Base-by-base conservation (phyloP, 2,113 vertebrate genomes). In the Gasterosteus nipponicus region DNA sequence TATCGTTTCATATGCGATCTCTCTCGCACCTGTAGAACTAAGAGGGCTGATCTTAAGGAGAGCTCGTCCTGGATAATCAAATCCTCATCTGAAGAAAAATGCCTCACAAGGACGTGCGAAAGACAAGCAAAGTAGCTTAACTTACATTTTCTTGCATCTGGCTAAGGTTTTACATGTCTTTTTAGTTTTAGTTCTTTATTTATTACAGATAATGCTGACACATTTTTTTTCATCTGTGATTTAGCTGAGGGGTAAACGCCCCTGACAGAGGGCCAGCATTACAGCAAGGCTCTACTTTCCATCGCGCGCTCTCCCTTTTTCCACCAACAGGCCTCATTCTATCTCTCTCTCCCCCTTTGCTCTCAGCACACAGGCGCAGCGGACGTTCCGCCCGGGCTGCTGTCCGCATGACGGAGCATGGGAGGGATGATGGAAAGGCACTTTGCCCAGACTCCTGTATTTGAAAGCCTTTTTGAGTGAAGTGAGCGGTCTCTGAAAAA, bases 361-460 rank as follows among this genome's bases (percentile, higher is more conserved):
- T 77, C 75, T 80, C 33, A 11, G 63, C 19, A 86, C 67, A 88
- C 86, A 88, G 78, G 88, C 75, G 4, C 79, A 84, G 80, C 67
- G 35, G 72, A 58, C 75, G 18, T 77, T 86, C 82, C 78, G 76
- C 88, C 85, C 81, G 81, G 71, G 82, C 83, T 82, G 74, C 89
- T 88, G 88, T 89, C 77, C 71, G 78, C 80, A 86, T 86, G 88
- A 89, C 75, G 10, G 81, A 84, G 51, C 81, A 82, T 57, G 53
- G 76, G 71, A 82, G 71, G 84, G 82, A 89, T 81, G 85, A 90
- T 81, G 73, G 83, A 87, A 89, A 89, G 81, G 78, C 71, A 77
- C 79, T 86, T 77, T 12, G 72, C 53, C n/a, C 49, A 16, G 68
- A 49, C 75, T 75, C 73, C 87, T 60, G 76, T 22, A n/a, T 86